Evolutionary conservation across 2,797 vertebrate genomes (phyloP).

Genomic region (Crenuchus spilurus): DNA sequence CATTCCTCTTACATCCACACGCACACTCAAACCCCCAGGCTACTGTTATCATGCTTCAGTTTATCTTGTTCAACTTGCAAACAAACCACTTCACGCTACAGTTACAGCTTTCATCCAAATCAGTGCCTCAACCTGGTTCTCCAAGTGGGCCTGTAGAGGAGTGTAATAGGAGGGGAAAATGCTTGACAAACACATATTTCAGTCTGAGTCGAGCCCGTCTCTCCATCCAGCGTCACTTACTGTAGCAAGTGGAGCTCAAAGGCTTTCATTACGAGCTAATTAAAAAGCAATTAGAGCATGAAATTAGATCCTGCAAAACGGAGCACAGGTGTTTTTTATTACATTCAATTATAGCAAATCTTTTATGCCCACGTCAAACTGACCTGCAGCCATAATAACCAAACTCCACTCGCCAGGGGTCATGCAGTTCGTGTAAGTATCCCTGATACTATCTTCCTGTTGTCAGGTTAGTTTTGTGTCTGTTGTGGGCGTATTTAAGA

Average conservation of each 20-base stretch:
- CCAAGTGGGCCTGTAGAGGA: background rate
- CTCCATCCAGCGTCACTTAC: background rate
- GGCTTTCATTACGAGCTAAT: slow-evolving; percentile 21
- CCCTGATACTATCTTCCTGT: background rate
- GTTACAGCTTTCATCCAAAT: slow-evolving; percentile 25
- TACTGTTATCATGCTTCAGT: background rate
- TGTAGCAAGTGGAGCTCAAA: background rate
- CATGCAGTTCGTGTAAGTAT: background rate
- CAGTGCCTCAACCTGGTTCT: slow-evolving; percentile 1
- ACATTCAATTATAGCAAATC: slow-evolving; percentile 52
- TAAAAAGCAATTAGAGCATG: slow-evolving; percentile 52
- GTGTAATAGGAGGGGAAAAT: background rate
- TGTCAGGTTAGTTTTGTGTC: background rate
- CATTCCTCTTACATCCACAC: too few species aligned
- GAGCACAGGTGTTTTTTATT: slow-evolving; percentile 57
- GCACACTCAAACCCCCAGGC: background rate
- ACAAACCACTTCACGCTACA: slow-evolving; percentile 44
- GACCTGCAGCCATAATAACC: background rate
- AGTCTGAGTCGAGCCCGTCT: background rate
- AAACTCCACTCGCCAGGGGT: background rate
- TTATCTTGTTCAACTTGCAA: slow-evolving; percentile 11
- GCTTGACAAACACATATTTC: too few species aligned
- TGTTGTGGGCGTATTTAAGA: too few species aligned
- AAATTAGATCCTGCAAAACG: slow-evolving; percentile 38
- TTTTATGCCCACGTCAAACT: slow-evolving; percentile 3